Percentiles rank a stretch among this genome's conserved stretches.
Conservation (phyloP, 2,888 invertebrate species). For the Corythucha ciliata region DNA sequence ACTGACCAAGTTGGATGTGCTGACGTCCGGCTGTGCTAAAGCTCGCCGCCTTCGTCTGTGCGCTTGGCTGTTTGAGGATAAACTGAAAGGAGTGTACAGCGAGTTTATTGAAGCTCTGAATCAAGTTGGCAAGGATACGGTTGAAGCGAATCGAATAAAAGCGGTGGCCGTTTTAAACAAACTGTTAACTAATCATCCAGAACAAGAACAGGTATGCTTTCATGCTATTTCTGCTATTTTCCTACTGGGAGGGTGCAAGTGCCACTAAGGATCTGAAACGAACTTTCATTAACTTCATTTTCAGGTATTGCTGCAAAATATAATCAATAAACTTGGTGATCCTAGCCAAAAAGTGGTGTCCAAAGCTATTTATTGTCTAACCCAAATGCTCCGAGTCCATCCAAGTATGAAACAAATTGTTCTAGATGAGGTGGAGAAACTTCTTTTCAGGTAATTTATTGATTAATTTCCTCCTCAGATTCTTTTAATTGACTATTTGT, state of each 20-base stretch:
- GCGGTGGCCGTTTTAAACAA: conserved; percentile 65
- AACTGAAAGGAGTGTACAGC: conserved; percentile 59
- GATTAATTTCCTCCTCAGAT: background rate
- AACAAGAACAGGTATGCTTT: conserved; percentile 65
- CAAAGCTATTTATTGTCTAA: conserved; percentile 75
- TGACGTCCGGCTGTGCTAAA: conserved; percentile 54
- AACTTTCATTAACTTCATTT: conserved; percentile 28
- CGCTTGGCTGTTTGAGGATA: conserved; percentile 83
- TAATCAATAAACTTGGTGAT: conserved; percentile 95
- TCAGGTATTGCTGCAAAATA: conserved; percentile 61
- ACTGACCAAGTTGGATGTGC: conserved; percentile 48
- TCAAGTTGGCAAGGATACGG: conserved; percentile 63
- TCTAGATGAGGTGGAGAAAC: conserved; percentile 75
- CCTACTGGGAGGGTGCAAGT: background rate
- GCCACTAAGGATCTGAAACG: background rate
- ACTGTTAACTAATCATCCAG: conserved; percentile 66
- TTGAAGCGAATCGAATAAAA: conserved; percentile 71
- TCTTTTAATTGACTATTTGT: background rate
- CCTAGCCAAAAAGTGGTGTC: conserved; percentile 80
- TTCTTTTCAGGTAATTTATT: conserved; percentile 58
- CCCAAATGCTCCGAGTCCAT: conserved; percentile 71
- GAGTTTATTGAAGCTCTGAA: conserved; percentile 63
- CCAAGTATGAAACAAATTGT: conserved; percentile 88
- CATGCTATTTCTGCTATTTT: background rate
- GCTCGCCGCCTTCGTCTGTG: conserved; percentile 56